Conservation (phyloP, 2,888 invertebrate genomes). For the Idaea dimidiata region DNA sequence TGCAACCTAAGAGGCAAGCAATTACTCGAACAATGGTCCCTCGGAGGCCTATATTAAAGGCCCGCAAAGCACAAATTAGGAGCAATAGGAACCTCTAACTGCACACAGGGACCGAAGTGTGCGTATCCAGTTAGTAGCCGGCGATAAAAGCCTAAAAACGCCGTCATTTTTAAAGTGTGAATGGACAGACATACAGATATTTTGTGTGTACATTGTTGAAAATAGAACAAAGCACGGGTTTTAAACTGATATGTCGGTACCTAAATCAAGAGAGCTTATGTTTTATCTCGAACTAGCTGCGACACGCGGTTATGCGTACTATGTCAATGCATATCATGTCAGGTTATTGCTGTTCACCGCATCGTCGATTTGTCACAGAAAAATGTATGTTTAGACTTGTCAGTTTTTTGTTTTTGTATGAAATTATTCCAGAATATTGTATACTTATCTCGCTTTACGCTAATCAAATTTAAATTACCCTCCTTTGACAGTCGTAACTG, state of each 20-base stretch:
- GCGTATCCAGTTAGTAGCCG: constrained; percentile 47
- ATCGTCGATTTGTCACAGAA: too few relatives aligned
- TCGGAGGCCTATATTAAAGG: constrained; percentile 67
- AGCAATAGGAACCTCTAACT: constrained; percentile 62
- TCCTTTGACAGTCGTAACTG: too few relatives aligned
- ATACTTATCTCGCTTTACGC: too few relatives aligned
- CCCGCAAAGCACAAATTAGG: constrained; percentile 69
- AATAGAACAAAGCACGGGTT: not conserved
- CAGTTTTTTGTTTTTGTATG: too few relatives aligned
- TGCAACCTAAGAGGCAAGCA: constrained; percentile 14
- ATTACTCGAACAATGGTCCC: constrained; percentile 59
- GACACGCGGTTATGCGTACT: too few relatives aligned
- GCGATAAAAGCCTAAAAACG: not conserved
- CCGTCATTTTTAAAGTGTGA: constrained; percentile 25
- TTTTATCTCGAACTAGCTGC: not conserved
- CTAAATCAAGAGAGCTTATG: not conserved
- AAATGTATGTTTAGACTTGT: too few relatives aligned
- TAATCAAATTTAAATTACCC: too few relatives aligned
- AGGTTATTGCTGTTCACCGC: too few relatives aligned
- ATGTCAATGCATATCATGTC: too few relatives aligned
- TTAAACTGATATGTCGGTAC: not conserved
- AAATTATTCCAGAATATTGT: too few relatives aligned
- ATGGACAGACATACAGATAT: constrained; percentile 23
- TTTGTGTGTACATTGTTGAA: constrained; percentile 7
- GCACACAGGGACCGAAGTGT: constrained; percentile 60